Evolutionary conservation across 1,140 invertebrate species (phyloP).

Genomic region (Tetraneura akinire): DNA sequence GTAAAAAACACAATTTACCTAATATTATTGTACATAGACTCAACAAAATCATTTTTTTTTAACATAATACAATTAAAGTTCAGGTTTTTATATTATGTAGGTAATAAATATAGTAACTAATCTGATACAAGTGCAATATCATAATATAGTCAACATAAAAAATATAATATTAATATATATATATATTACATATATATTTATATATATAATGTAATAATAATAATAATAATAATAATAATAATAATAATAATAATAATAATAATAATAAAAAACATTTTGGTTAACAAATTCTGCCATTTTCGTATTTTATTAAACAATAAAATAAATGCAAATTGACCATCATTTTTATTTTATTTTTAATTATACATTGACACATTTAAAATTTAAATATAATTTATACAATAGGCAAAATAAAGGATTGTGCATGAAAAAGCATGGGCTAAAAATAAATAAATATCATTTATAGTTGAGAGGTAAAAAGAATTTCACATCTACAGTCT

Average conservation of each 20-base stretch:
- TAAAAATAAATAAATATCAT: conserved; percentile 34
- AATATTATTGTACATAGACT: conserved; percentile 21
- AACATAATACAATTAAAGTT: conserved; percentile 37
- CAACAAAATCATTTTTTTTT: conserved; percentile 31
- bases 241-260: no score
- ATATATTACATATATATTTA: neutral
- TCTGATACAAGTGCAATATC: conserved; percentile 11
- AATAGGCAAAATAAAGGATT: conserved; percentile 18
- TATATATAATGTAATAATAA: conserved; percentile 9
- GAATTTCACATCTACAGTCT: conserved; percentile 50
- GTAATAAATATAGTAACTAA: conserved; percentile 24
- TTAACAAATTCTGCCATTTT: conserved; percentile 32
- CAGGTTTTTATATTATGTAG: neutral
- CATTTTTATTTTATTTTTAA: conserved; percentile 9
- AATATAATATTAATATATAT: neutral
- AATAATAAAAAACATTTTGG: conserved; percentile 27
- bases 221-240: conserved; percentile 17
- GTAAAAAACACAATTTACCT: conserved; percentile 15
- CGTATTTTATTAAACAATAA: conserved; percentile 6
- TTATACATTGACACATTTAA: conserved; percentile 21
- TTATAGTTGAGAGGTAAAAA: conserved; percentile 43
- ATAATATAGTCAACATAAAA: conserved; percentile 30
- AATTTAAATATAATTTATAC: conserved; percentile 22
- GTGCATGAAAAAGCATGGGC: conserved; percentile 25
- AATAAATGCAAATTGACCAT: conserved; percentile 19